A percentile compares a stretch with the other conserved stretches of the same genome.
Conservation (phyloP, 2,113 vertebrate species). For the Rattus norvegicus region GRCr8 NC_086019.1:155097501-155098000, state of each 20-base stretch:
- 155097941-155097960: constrained; percentile 29
- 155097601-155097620: constrained; percentile 23
- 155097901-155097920: background rate
- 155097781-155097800: background rate
- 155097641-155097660: background rate
- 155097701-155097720: background rate
- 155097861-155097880: background rate
- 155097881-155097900: constrained; percentile 10
- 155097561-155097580: background rate
- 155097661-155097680: background rate
- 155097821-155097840: constrained; percentile 5
- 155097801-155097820: background rate
- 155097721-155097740: constrained; percentile 25
- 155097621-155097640: background rate
- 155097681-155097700: background rate
- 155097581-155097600: background rate
- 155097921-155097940: constrained; percentile 56
- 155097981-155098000: constrained; percentile 25
- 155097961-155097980: background rate
- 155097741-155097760: background rate
- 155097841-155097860: constrained; percentile 10
- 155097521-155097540: background rate
- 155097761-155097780: background rate
- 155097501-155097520: background rate
- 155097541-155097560: background rate